Evolutionary conservation across 2,888 invertebrate species (phyloP).

Genomic region (Napeogenes inachia): DNA sequence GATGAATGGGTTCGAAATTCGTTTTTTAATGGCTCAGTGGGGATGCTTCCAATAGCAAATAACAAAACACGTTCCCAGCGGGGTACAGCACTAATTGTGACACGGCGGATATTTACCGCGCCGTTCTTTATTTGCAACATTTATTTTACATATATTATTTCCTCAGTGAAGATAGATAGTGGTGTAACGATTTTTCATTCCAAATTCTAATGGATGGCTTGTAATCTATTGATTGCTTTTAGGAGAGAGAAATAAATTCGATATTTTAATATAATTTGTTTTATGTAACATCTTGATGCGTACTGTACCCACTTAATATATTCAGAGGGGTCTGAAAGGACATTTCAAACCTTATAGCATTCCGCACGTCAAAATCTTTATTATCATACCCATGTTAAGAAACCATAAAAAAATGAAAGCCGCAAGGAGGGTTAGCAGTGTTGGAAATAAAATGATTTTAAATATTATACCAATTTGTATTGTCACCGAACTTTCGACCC

Average conservation of each 20-base stretch:
- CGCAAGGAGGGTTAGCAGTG: too few species aligned
- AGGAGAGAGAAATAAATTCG: conserved; percentile 9
- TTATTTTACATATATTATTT: conserved; percentile 43
- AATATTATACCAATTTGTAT: conserved; percentile 9
- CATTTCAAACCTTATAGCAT: too few species aligned
- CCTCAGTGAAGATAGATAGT: conserved; percentile 13
- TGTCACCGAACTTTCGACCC: conserved; percentile 11
- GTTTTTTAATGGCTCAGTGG: conserved; percentile 22
- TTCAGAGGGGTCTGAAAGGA: too few species aligned
- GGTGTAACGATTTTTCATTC: too few species aligned
- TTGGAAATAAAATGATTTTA: too few species aligned
- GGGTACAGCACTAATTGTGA: conserved; percentile 46
- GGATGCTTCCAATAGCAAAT: conserved; percentile 5
- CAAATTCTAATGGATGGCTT: not conserved
- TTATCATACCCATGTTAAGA: too few species aligned
- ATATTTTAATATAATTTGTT: too few species aligned
- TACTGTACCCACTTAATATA: too few species aligned
- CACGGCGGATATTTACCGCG: conserved; percentile 43
- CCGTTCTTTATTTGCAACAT: conserved; percentile 47
- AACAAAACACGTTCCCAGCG: conserved; percentile 24
- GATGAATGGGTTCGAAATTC: conserved; percentile 16
- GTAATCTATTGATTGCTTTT: not conserved
- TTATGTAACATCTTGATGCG: too few species aligned
- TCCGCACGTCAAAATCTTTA: too few species aligned
- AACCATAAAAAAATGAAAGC: too few species aligned